Percentiles rank a stretch among this genome's conserved stretches.
These are phyloP conservation scores for Urocolius indicus DNA, from an alignment of 2,113 vertebrate genomes.

Conservation along the genomic window DNA sequence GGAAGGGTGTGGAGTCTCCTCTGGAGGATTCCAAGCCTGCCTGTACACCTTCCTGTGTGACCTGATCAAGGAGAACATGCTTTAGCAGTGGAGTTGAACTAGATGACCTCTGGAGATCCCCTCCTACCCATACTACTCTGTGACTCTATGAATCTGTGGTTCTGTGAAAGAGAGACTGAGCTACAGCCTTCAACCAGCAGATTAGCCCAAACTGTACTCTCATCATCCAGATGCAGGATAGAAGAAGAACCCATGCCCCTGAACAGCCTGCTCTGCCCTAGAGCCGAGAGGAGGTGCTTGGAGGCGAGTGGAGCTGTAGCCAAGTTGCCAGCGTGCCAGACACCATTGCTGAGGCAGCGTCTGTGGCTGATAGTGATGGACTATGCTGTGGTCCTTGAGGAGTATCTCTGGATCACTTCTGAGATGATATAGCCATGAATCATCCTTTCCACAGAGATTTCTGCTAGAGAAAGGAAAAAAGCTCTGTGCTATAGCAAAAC, in stretches of 20 bases:
- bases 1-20: too few species aligned
- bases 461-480: neutral
- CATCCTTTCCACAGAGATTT: fast-evolving
- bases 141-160: too few species aligned
- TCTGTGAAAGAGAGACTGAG: neutral
- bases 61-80: too few species aligned
- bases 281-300: neutral
- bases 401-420: neutral
- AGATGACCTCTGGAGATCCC: too few species aligned
- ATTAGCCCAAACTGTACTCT: neutral
- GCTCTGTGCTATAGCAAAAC: fast-evolving
- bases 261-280: neutral
- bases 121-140: too few species aligned
- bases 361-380: fast-evolving
- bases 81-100: too few species aligned
- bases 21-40: too few species aligned
- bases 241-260: fast-evolving
- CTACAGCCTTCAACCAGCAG: neutral
- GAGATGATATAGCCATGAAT: fast-evolving
- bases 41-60: too few species aligned
- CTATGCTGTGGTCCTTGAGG: neutral
- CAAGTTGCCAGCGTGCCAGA: fast-evolving
- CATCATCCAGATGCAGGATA: neutral
- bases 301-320: fast-evolving
- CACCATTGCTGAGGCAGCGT: fast-evolving